These are phyloP conservation scores for Calliopum simillimum DNA, from an alignment of 2,888 invertebrate species.

Conservation along the genomic window DNA sequence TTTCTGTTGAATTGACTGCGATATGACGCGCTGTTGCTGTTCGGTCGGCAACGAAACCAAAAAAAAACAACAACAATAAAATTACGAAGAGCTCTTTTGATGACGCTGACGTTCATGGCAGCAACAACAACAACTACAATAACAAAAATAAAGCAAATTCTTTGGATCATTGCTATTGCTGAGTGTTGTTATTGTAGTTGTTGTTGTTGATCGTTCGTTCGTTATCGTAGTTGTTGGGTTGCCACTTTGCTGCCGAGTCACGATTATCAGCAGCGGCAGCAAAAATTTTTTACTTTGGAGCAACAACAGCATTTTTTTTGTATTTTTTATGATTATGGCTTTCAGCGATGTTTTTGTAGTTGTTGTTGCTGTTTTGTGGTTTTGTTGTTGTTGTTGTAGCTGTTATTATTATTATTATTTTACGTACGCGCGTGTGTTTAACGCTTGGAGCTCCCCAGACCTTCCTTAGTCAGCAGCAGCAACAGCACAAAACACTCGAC, in stretches of 20 bases:
- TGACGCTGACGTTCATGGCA: constrained; percentile 12
- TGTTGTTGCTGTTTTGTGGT: constrained; percentile 38
- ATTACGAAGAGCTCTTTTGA: neutral
- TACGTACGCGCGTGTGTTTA: constrained; percentile 26
- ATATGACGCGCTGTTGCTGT: constrained; percentile 30
- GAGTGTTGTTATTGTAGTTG: neutral
- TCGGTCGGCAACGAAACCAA: constrained; percentile 22
- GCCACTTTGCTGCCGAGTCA: constrained; percentile 15
- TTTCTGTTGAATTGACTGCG: constrained; percentile 60
- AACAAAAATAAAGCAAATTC: constrained; percentile 3
- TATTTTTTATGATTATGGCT: constrained; percentile 58
- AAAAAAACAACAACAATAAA: no score
- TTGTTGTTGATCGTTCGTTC: constrained; percentile 9
- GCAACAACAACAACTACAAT: constrained; percentile 2
- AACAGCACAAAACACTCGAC: constrained; percentile 17
- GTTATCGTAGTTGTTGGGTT: constrained; percentile 9
- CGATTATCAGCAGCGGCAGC: constrained; percentile 14
- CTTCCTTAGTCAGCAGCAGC: constrained; percentile 63
- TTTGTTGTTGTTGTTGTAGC: constrained; percentile 21
- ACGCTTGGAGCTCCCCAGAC: constrained; percentile 62
- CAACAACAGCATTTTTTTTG: neutral
- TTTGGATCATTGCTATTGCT: neutral
- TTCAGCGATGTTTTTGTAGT: constrained; percentile 29
- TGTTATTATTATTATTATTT: constrained; percentile 42
- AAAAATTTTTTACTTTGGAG: constrained; percentile 6